Percentiles rank a stretch among this genome's conserved stretches.
These are phyloP conservation scores for Mugil cephalus DNA, from an alignment of 2,113 vertebrate genomes.

Conservation along the genomic window DNA sequence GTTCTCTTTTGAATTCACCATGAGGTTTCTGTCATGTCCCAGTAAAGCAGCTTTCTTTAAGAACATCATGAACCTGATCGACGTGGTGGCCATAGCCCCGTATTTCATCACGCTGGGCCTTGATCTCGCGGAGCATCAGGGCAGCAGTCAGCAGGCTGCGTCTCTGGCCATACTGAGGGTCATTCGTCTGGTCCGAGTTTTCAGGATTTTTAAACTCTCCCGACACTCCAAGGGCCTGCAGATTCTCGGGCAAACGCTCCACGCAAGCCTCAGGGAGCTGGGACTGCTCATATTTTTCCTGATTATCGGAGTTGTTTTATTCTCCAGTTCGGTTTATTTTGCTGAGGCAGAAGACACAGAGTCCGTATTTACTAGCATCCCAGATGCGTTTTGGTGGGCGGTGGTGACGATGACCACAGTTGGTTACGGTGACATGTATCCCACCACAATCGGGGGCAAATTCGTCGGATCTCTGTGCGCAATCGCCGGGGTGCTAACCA, in stretches of 20 bases:
- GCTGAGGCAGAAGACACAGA: slow-evolving; percentile 93
- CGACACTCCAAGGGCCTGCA: slow-evolving; percentile 96
- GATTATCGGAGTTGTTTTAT: slow-evolving; percentile 92
- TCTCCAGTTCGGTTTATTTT: slow-evolving; percentile 96
- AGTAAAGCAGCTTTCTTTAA: slow-evolving; percentile 92
- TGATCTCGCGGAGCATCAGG: slow-evolving; percentile 88
- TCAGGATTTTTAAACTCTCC: slow-evolving; percentile 96
- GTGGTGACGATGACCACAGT: slow-evolving; percentile 98
- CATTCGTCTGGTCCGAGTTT: slow-evolving; percentile 93
- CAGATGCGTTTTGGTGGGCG: slow-evolving; percentile 97
- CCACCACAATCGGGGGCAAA: slow-evolving; percentile 94
- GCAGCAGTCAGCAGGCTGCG: slow-evolving; percentile 91
- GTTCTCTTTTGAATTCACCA: slow-evolving; percentile 93
- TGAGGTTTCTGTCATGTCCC: slow-evolving; percentile 92
- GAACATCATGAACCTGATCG: slow-evolving; percentile 94
- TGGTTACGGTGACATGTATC: slow-evolving; percentile 96
- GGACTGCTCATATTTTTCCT: slow-evolving; percentile 96
- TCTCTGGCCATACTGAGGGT: slow-evolving; percentile 94
- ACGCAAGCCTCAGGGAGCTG: slow-evolving; percentile 93
- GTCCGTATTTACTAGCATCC: slow-evolving; percentile 91
- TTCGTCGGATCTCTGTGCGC: slow-evolving; percentile 96
- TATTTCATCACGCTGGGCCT: slow-evolving; percentile 94
- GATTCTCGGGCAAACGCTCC: slow-evolving; percentile 93
- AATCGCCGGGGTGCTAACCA: slow-evolving; percentile 94
- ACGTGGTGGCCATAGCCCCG: slow-evolving; percentile 91